Base-by-base conservation (phyloP, 1,140 invertebrate genomes). In the Atta cephalotes region DNA sequence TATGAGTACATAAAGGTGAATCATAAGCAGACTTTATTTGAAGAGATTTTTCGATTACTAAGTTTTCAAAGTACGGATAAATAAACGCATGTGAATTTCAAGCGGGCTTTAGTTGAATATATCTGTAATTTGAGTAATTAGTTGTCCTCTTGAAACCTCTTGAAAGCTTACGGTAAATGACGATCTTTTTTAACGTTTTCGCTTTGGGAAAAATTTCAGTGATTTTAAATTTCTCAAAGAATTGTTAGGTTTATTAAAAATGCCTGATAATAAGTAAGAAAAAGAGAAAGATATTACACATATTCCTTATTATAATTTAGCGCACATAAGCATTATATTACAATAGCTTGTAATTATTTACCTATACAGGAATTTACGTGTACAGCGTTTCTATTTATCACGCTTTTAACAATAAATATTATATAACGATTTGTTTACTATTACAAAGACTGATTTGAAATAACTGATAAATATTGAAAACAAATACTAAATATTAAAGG, bases 401-500 rank as follows among this genome's bases (percentile, higher is more conserved):
- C 14, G 21, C 16, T 45, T 45, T 65, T 49, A n/a, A 65, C 14
- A 9, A 78, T 78, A 62, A 31, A 45, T 76, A 16, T 76, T 51
- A 49, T 4, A 28, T 78, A 25, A 78, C 35, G 35, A 39, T 39
- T 39, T 7, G 5, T 6, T 18, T 9, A 45, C 39, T 49, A 35
- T 31, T 31, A n/a, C 3, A 45, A 49, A 63, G 28, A 18, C 45
- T 49, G 25, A 49, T 65, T 65, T 39, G 4, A 65, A 49, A 49
- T 63, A 35, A 35, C 6, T 49, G 60, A 51, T 78, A 65, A 63
- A 49, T 49, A 45, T 45, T 45, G 39, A 45, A 45, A 45, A 45
- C 7, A 45, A 45, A 45, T 45, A 45, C 2, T 45, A 10, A 45
- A 45, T 45, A 28, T 51, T 31, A 21, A 65, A 31, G 9, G 16